Percentiles rank a stretch among this genome's conserved stretches.
Evolutionary conservation across 2,888 invertebrate species (phyloP).

Genomic region (Psococerastis gibbosa): DNA sequence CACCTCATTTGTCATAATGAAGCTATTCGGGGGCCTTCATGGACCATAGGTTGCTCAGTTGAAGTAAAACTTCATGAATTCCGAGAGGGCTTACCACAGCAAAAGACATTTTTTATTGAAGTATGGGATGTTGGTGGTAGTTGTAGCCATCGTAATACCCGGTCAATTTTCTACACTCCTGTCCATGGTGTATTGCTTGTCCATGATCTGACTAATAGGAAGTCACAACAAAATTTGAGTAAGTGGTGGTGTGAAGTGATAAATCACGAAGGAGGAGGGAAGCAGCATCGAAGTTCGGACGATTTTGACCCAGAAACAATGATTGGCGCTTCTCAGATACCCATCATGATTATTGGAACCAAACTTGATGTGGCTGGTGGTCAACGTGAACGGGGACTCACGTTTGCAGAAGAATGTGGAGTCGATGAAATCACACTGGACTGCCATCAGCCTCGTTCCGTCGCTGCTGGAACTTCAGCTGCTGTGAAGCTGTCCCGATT

Average conservation of each 20-base stretch:
- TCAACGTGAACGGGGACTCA: constrained; percentile 44
- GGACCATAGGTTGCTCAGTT: constrained; percentile 92
- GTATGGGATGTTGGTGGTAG: constrained; percentile 97
- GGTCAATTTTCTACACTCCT: constrained; percentile 84
- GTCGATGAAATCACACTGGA: constrained; percentile 82
- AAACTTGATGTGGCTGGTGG: constrained; percentile 76
- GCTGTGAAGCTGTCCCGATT: constrained; percentile 85
- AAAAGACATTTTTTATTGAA: constrained; percentile 82
- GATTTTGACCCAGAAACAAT: constrained; percentile 75
- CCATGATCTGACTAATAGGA: constrained; percentile 90
- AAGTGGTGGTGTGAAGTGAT: constrained; percentile 87
- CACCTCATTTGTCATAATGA: constrained; percentile 80
- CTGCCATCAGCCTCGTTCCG: constrained; percentile 43
- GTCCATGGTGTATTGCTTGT: constrained; percentile 72
- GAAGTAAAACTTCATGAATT: constrained; percentile 92
- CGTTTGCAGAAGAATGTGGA: constrained; percentile 73
- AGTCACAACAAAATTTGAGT: constrained; percentile 82
- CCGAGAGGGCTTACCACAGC: constrained; percentile 81
- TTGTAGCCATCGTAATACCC: constrained; percentile 77
- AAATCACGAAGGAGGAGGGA: constrained; percentile 42
- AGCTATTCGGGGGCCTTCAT: constrained; percentile 67
- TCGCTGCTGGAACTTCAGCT: constrained; percentile 89
- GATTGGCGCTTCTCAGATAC: constrained; percentile 71
- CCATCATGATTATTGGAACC: constrained; percentile 85
- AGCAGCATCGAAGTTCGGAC: constrained; percentile 30